Evolutionary conservation across 2,797 vertebrate species (phyloP).

Genomic region (Tiaroga cobitis): DNA sequence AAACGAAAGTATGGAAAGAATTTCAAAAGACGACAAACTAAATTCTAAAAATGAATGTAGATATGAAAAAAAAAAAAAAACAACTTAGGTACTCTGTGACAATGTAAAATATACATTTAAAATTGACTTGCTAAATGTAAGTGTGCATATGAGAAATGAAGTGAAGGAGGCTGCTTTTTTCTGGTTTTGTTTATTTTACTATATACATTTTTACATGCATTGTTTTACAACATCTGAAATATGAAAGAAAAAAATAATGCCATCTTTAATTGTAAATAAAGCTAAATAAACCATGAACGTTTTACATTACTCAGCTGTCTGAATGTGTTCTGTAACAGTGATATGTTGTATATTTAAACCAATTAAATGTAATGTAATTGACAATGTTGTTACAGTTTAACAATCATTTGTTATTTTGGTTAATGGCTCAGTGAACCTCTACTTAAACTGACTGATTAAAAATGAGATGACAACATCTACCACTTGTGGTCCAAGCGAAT

Average conservation of each 20-base stretch:
- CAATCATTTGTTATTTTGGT: neutral
- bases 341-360: neutral
- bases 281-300: too few species aligned
- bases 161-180: too few species aligned
- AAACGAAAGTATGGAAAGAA: neutral
- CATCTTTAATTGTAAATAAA: too few species aligned
- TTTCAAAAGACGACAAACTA: neutral
- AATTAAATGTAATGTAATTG: neutral
- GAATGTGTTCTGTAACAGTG: neutral
- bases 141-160: too few species aligned
- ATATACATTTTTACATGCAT: too few species aligned
- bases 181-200: too few species aligned
- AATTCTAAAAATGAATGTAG: neutral
- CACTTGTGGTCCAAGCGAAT: neutral
- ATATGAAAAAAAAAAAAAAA: neutral
- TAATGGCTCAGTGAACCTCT: neutral
- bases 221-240: too few species aligned
- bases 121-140: too few species aligned
- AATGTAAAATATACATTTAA: too few species aligned
- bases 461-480: neutral
- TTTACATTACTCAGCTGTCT: neutral
- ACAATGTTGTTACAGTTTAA: neutral
- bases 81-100: too few species aligned
- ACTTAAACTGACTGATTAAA: slow-evolving; percentile 11
- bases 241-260: too few species aligned